Conservation (phyloP, 2,888 invertebrate genomes). For the Tenthredo livida region DNA sequence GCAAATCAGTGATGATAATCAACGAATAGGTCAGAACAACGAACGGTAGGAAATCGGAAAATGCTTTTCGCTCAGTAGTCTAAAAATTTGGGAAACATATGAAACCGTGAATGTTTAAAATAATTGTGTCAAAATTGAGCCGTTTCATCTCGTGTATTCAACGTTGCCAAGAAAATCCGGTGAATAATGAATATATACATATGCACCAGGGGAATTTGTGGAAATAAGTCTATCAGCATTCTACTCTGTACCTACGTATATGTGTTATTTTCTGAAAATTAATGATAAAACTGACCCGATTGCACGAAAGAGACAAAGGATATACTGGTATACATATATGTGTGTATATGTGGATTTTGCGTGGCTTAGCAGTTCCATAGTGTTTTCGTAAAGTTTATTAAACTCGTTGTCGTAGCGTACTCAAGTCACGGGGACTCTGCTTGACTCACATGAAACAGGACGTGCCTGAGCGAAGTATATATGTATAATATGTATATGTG, state of each 20-base stretch:
- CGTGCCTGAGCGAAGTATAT: slow-evolving; percentile 30
- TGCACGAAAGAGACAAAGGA: neutral
- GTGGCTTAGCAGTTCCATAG: neutral
- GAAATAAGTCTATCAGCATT: neutral
- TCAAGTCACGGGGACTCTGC: slow-evolving; percentile 48
- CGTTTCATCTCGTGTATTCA: neutral
- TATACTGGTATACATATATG: neutral
- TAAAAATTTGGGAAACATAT: neutral
- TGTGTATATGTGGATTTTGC: neutral
- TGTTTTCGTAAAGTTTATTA: slow-evolving; percentile 15
- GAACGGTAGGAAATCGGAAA: neutral
- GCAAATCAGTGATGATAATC: neutral
- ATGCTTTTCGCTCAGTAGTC: neutral
- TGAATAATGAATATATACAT: neutral
- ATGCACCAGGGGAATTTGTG: neutral
- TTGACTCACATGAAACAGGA: slow-evolving; percentile 49
- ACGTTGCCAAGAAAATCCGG: neutral
- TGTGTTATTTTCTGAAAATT: neutral
- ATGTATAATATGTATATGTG: neutral
- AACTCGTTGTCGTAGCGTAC: slow-evolving; percentile 14
- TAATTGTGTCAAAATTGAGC: neutral
- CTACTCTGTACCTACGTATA: neutral
- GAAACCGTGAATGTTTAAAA: neutral
- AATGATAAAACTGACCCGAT: neutral
- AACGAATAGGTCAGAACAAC: neutral